Conservation (phyloP, 2,113 vertebrate genomes). For the Ellobius talpinus region DNA sequence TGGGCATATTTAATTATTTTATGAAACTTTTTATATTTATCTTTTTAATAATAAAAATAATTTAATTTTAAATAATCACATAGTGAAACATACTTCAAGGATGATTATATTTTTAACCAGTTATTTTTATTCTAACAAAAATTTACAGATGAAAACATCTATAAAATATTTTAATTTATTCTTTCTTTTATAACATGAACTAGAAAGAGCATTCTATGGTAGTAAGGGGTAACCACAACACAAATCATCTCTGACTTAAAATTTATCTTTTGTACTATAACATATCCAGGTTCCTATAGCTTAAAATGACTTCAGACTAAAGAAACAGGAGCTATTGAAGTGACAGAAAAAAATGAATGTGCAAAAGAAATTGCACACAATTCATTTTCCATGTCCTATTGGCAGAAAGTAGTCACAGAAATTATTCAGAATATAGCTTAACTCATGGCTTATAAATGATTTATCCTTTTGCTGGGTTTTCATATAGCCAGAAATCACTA, state of each 20-base stretch:
- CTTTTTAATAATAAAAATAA: not conserved
- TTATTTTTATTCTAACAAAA: not conserved
- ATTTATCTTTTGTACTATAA: not conserved
- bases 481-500: not conserved
- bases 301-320: not conserved
- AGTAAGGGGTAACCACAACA: accelerated
- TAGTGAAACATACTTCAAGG: not conserved
- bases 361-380: not conserved
- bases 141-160: not conserved
- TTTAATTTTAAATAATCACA: not conserved
- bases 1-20: not conserved
- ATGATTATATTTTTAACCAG: not conserved
- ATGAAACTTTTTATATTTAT: not conserved
- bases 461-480: not conserved
- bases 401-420: not conserved
- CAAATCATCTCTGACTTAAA: not conserved
- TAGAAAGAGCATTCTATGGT: not conserved
- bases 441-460: not conserved
- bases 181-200: not conserved
- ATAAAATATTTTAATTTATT: not conserved
- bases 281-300: not conserved
- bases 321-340: not conserved
- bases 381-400: not conserved
- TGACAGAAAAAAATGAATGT: not conserved
- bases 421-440: not conserved